Base-by-base conservation (phyloP, 2,888 invertebrate genomes). In the Spisula subtruncata region DNA sequence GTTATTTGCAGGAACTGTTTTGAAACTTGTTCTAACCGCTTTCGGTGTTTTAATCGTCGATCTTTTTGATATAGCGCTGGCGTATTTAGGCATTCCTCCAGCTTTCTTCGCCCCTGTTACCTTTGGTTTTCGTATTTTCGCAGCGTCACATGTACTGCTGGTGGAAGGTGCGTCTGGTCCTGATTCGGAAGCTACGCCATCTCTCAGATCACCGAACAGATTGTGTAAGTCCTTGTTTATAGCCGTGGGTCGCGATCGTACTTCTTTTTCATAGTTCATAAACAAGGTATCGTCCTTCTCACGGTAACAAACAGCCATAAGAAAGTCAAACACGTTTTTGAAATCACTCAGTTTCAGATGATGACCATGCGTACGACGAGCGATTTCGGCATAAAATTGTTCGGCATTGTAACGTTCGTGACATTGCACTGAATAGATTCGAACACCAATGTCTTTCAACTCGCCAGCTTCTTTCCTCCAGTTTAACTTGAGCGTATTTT, bases 271-370 rank as follows among this genome's bases (percentile, higher is more conserved):
- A 81, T 95, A 95, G 54, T 89, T 86, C 85, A 92, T 75, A 25
- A 88, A 84, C 16, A 85, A 86, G 18, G 95, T 94, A 14, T 90
- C 92, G 0, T 95, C 95, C 54, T 93, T 92, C 91, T 96, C 96
- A 46, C 95, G 90, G 93, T 96, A 96, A 91, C 95, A 95, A 25
- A 96, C 95, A 12, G 96, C 95, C 96, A 96, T 96, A 12, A 96
- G 92, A 84, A 96, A 93, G 86, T 96, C 96, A 87, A 96, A 95
- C n/a, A 96, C 91, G 85, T 95, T 95, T 79, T 93, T 89, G 54
- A 96, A 94, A 54, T 96, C 92, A 48, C 93, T 94, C 35, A 96
- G 93, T 79, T 93, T 91, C n/a, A 96, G 91, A 91, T 95, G 94
- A 29, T 90, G 92, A 0, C 96, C 96, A 25, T 88, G 92, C 0